phyloP scores from a whole-genome alignment of 1,140 invertebrate species.

The Penaeus japonicus region DNA sequence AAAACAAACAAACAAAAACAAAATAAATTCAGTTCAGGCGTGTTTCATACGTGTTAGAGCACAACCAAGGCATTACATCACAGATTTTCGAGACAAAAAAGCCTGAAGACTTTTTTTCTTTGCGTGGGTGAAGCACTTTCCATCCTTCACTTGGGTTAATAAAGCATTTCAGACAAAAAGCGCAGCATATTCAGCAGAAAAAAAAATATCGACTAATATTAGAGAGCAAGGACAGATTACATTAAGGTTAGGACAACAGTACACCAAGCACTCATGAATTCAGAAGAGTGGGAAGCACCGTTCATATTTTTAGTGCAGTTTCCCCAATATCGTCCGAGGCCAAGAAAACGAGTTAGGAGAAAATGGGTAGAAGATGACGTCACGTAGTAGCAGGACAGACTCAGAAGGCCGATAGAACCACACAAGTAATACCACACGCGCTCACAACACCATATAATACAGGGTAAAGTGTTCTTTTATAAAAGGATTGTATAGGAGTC shows the following conservation, averaged over 20 bases:
- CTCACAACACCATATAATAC: not conserved
- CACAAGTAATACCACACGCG: not conserved
- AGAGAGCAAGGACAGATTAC: not conserved
- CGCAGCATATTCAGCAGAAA: not conserved
- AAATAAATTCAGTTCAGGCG: no score
- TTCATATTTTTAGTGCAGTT: not conserved
- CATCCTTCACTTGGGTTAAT: not conserved
- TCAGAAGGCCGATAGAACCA: constrained; percentile 7
- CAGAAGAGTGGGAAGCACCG: no score
- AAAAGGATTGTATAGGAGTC: constrained; percentile 11
- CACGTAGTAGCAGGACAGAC: constrained; percentile 18
- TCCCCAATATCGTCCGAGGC: not conserved
- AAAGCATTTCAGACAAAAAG: not conserved
- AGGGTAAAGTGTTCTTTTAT: constrained; percentile 29
- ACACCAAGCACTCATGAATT: no score
- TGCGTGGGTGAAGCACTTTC: not conserved
- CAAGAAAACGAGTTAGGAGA: not conserved
- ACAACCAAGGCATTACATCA: no score
- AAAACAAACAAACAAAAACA: no score
- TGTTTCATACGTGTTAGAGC: no score
- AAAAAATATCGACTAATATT: not conserved
- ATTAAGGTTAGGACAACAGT: not conserved
- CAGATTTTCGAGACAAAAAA: not conserved
- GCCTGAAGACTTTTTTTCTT: not conserved
- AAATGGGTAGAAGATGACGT: constrained; percentile 11